These are phyloP conservation scores for Antechinus flavipes DNA, from an alignment of 2,113 vertebrate species.

Conservation along the genomic window DNA sequence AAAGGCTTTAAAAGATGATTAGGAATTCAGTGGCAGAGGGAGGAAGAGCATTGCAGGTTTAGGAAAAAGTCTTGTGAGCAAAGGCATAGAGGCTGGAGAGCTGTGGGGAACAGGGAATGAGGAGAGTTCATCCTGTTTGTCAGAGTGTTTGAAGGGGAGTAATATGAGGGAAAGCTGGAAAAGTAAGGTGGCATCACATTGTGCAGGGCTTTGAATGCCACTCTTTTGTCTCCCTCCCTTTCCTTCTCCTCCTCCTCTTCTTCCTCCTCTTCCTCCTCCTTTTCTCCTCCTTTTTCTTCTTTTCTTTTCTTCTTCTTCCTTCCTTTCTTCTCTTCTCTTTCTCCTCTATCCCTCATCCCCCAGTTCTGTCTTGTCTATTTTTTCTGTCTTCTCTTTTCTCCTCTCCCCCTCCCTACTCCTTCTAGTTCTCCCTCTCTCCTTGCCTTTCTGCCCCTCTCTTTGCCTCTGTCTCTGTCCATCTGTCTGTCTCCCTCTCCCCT, in stretches of 20 bases:
- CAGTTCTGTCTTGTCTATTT: neutral
- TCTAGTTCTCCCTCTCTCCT: neutral
- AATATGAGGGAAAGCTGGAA: neutral
- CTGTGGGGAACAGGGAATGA: neutral
- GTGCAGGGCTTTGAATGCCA: neutral
- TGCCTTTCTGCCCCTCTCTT: neutral
- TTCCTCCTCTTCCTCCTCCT: neutral
- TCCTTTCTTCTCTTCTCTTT: neutral
- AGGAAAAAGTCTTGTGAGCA: neutral
- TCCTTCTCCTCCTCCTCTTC: too few species aligned
- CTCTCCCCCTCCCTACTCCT: too few species aligned
- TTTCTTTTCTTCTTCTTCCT: too few species aligned
- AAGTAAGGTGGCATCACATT: neutral
- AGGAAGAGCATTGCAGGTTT: neutral
- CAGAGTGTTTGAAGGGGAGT: neutral
- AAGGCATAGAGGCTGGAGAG: neutral
- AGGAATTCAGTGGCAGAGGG: neutral
- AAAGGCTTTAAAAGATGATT: neutral
- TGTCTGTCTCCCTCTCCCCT: neutral
- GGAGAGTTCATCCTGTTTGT: neutral
- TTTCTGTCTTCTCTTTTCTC: neutral
- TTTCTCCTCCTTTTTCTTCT: rapidly evolving
- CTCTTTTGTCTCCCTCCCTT: neutral
- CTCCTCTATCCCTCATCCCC: neutral
- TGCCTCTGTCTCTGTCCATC: neutral